phyloP scores from a whole-genome alignment of 1,140 invertebrate genomes.

The Heterodera carotae region DNA sequence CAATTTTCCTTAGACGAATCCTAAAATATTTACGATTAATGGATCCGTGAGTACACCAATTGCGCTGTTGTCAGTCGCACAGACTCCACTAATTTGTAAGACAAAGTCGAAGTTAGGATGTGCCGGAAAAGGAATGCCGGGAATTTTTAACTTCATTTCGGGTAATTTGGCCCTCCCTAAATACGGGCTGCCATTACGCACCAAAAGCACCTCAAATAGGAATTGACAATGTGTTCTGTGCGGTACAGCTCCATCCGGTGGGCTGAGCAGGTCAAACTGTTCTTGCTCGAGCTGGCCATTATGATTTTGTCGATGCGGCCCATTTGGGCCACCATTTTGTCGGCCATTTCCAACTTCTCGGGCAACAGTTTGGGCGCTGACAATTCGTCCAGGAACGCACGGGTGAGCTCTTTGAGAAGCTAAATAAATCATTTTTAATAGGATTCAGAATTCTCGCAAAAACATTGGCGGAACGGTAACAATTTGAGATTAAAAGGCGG shows the following conservation, averaged over 20 bases:
- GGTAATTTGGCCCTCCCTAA: no score
- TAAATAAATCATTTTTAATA: no score
- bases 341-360: constrained; percentile 39
- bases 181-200: no score
- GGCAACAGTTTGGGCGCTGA: constrained; percentile 41
- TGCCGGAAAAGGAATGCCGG: no score
- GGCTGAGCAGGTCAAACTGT: constrained; percentile 22
- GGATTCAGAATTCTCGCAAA: neutral
- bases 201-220: constrained; percentile 45
- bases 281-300: constrained; percentile 33
- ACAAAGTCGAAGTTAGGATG: no score
- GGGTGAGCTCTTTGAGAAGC: constrained; percentile 44
- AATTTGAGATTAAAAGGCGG: no score
- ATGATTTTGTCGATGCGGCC: constrained; percentile 48
- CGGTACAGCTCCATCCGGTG: constrained; percentile 41
- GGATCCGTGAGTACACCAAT: no score
- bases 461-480: no score
- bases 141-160: no score
- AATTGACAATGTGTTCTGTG: constrained; percentile 37
- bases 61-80: no score
- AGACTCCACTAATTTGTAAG: no score
- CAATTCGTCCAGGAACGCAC: constrained; percentile 43
- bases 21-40: no score
- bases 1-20: constrained; percentile 39
- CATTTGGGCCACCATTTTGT: constrained; percentile 41